phyloP scores from a whole-genome alignment of 2,888 invertebrate species.

The Mactromeris polynyma region DNA sequence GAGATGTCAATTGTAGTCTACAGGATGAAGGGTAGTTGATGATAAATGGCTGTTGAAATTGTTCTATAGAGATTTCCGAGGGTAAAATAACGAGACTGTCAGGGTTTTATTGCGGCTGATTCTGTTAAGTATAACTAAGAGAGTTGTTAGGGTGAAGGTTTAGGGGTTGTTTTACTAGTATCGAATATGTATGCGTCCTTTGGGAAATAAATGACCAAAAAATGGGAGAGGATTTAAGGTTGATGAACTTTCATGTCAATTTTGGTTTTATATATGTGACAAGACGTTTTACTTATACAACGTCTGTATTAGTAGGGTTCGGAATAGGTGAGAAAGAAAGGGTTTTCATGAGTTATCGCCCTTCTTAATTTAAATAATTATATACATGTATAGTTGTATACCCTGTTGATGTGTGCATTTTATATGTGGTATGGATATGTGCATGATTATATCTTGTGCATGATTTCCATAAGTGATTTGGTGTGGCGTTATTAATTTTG shows the following conservation, averaged over 20 bases:
- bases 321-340: no score
- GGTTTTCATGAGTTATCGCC: no score
- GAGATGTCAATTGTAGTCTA: neutral
- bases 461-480: no score
- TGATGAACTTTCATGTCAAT: neutral
- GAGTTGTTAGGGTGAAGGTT: neutral
- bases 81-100: neutral
- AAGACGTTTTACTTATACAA: neutral
- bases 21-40: neutral
- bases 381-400: no score
- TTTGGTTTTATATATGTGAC: neutral
- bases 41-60: neutral
- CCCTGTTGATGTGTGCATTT: no score
- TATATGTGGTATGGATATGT: no score
- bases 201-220: neutral
- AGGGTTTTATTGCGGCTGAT: neutral
- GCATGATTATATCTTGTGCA: no score
- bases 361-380: no score
- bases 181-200: neutral
- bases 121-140: neutral
- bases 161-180: neutral
- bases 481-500: no score
- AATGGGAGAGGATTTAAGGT: neutral
- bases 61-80: neutral
- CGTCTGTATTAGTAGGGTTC: no score